Percentiles rank a stretch among this genome's conserved stretches.
These are phyloP conservation scores for Lasiurus cinereus DNA, from an alignment of 2,113 vertebrate species.

Conservation along the genomic window DNA sequence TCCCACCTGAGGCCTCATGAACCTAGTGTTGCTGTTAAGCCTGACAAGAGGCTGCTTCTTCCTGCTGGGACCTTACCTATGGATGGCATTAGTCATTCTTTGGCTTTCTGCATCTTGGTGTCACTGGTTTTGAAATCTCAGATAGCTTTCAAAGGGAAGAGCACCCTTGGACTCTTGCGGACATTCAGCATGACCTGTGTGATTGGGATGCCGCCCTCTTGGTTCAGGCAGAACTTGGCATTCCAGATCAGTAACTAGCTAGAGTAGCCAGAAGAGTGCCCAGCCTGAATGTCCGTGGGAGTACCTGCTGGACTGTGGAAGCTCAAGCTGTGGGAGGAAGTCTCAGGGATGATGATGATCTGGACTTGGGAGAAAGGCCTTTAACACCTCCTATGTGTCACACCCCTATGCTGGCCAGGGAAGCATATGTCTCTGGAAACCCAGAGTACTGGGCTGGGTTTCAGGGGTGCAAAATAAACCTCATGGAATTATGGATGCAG, in stretches of 20 bases:
- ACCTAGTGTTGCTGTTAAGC: not conserved
- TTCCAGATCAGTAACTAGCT: not conserved
- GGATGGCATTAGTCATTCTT: not conserved
- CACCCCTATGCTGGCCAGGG: not conserved
- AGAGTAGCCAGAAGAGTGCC: not conserved
- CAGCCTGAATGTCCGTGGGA: not conserved
- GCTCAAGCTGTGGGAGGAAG: not conserved
- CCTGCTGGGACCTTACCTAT: not conserved
- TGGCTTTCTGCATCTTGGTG: constrained; percentile 9
- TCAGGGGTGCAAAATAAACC: not conserved
- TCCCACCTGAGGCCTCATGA: not conserved
- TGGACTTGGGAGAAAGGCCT: not conserved
- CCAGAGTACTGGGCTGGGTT: not conserved
- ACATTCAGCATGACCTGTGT: not conserved
- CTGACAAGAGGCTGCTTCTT: not conserved
- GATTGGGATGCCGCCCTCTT: not conserved
- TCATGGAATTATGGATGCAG: not conserved
- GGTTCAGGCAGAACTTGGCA: not conserved
- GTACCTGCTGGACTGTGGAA: not conserved
- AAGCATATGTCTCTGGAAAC: not conserved
- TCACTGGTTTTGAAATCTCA: constrained; percentile 61
- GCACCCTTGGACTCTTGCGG: constrained; percentile 20
- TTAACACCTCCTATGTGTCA: not conserved
- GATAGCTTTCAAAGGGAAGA: not conserved
- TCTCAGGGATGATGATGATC: not conserved